Evolutionary conservation across 1,140 invertebrate genomes (phyloP).

Genomic region (roundworm (Caenorhabditis elegans)): WBcel235 BX284604.4:10829501-10830000

Average conservation of each 20-base stretch:
- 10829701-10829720: background rate
- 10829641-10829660: no score
- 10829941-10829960: no score
- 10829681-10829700: no score
- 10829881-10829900: background rate
- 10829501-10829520: no score
- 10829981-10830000: background rate
- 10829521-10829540: no score
- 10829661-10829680: no score
- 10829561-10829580: no score
- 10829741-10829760: background rate
- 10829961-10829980: slow-evolving; percentile 5
- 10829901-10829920: background rate
- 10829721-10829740: background rate
- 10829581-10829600: no score
- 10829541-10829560: no score
- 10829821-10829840: slow-evolving; percentile 31
- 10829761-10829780: background rate
- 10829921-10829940: no score
- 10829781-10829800: background rate
- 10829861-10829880: background rate
- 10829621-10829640: no score
- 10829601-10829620: no score
- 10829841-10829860: slow-evolving; percentile 14
- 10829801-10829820: background rate